A percentile compares a stretch with the other conserved stretches of the same genome.
These are phyloP conservation scores for Drosophila malerkotliana DNA, from an alignment of 1,140 invertebrate genomes.

Conservation along the genomic window DNA sequence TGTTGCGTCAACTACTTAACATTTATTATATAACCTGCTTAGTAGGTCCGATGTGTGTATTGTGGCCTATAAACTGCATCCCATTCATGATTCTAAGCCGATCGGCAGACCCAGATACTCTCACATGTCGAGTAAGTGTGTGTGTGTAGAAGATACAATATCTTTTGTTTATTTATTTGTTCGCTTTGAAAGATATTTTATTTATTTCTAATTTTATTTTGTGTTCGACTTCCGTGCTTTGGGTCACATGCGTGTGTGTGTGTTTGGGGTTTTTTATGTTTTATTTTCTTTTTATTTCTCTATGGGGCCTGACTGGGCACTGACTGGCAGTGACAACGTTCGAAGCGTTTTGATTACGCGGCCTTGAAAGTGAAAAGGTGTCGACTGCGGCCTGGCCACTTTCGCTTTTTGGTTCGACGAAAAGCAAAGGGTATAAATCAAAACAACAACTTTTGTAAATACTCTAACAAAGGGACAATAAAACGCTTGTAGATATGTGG, in stretches of 20 bases:
- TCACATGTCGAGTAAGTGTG: neutral
- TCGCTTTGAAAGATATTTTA: conserved; percentile 40
- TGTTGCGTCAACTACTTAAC: conserved; percentile 52
- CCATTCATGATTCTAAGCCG: conserved; percentile 72
- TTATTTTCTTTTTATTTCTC: conserved; percentile 26
- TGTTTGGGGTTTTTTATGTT: conserved; percentile 9
- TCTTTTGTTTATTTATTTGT: conserved; percentile 56
- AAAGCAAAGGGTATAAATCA: conserved; percentile 22
- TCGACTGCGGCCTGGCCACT: conserved; percentile 66
- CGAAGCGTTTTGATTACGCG: conserved; percentile 68
- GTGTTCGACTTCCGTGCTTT: conserved; percentile 69
- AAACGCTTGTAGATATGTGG: conserved; percentile 2
- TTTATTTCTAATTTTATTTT: conserved; percentile 37
- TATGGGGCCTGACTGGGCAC: neutral
- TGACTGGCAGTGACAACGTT: conserved; percentile 47
- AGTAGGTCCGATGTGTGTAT: conserved; percentile 8
- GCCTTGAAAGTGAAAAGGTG: conserved; percentile 83
- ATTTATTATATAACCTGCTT: conserved; percentile 57
- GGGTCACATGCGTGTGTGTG: conserved; percentile 72
- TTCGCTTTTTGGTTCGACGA: conserved; percentile 72
- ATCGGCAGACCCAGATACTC: conserved; percentile 24
- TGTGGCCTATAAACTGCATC: conserved; percentile 39
- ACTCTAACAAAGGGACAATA: conserved; percentile 7
- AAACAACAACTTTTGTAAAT: conserved; percentile 4
- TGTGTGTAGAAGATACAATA: conserved; percentile 35